Evolutionary conservation across 2,797 vertebrate species (phyloP).

Genomic region (Dallia pectoralis): DNA sequence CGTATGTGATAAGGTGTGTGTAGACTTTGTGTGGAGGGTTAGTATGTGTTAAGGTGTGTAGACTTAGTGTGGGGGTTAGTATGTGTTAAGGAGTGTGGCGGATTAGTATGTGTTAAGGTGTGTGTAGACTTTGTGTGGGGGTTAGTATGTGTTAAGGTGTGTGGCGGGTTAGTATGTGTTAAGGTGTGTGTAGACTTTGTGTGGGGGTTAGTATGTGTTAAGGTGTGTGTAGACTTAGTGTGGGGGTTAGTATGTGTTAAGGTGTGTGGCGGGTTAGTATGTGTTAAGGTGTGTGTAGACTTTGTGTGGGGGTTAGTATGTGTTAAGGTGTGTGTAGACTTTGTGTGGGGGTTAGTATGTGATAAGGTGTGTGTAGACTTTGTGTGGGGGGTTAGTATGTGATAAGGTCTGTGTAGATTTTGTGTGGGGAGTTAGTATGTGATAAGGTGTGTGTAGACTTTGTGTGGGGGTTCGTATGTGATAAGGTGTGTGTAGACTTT

Average conservation of each 20-base stretch:
- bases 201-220: neutral
- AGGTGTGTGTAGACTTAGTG: too few relatives aligned
- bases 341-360: constrained; percentile 1
- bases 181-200: too few relatives aligned
- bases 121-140: neutral
- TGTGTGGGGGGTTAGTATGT: neutral
- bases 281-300: too few relatives aligned
- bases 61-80: neutral
- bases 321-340: too few relatives aligned
- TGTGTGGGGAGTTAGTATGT: constrained; percentile 1
- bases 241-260: too few relatives aligned
- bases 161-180: neutral
- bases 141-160: neutral
- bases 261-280: neutral
- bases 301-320: neutral
- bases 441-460: too few relatives aligned
- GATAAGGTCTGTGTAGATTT: neutral
- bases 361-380: neutral
- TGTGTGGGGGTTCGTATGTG: neutral
- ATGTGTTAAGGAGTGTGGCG: too few relatives aligned
- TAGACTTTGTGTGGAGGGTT: neutral
- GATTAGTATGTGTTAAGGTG: too few relatives aligned
- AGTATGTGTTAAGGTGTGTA: neutral
- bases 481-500: too few relatives aligned
- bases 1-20: neutral